Percentiles rank a stretch among this genome's conserved stretches.
phyloP scores from a whole-genome alignment of 1,140 invertebrate genomes.

The Sarcophaga bullata region DNA sequence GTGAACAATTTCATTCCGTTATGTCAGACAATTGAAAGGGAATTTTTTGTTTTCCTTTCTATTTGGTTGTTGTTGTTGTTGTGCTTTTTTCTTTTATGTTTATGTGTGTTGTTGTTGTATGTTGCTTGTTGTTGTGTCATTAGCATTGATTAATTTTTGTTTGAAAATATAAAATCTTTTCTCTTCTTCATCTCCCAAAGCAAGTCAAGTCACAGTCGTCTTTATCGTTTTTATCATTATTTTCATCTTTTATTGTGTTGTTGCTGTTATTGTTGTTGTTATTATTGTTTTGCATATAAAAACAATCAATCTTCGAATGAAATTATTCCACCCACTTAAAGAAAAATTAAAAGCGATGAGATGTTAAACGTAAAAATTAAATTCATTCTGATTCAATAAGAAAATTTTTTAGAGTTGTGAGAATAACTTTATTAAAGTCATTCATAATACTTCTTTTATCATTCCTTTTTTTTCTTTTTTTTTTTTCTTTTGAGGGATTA shows the following conservation, averaged over 20 bases:
- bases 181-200: neutral
- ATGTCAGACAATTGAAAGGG: constrained; percentile 3
- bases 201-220: no score
- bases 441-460: neutral
- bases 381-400: no score
- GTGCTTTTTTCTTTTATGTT: no score
- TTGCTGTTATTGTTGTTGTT: neutral
- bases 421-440: neutral
- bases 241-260: no score
- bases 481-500: no score
- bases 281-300: constrained; percentile 26
- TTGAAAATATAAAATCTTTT: constrained; percentile 2
- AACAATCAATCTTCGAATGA: constrained; percentile 40
- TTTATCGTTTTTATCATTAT: no score
- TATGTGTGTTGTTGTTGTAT: no score
- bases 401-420: neutral
- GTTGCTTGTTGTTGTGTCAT: constrained; percentile 28
- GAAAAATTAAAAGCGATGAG: neutral
- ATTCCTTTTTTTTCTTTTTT: no score
- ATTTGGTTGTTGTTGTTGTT: no score
- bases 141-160: constrained; percentile 39
- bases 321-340: constrained; percentile 37
- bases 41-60: neutral
- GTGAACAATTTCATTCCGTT: neutral
- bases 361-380: neutral